Base-by-base conservation (phyloP, 2,113 vertebrate species). In the Phasianus colchicus region DNA sequence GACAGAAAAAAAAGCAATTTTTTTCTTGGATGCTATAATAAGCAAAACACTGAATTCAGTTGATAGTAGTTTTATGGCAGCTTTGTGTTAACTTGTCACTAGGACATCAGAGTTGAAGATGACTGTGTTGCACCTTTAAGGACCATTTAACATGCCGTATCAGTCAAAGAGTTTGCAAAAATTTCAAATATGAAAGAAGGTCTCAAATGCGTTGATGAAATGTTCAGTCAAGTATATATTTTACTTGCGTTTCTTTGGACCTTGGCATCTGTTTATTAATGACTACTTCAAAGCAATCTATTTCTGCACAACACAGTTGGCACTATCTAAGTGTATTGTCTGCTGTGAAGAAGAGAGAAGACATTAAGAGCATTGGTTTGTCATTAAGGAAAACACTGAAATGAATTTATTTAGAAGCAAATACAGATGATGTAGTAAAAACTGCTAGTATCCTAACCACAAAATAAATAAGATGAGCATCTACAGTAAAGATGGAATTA, bases 301-400 rank as follows among this genome's bases (percentile, higher is more conserved):
- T 92, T 96, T 95, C 89, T 94, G 86, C 88, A 90, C 69, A 85
- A 92, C 55, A 47, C 83, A 71, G 71, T 66, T 78, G 90, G 85
- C 70, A 69, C 47, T 60, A 34, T 67, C 52, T 69, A 73, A 92
- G 74, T 50, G 38, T 61, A 89, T 94, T 84, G 83, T 93, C 87
- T 76, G 9, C 60, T 83, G 58, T 48, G 73, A 89, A 77, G 64
- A 63, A 77, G 77, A 77, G 43, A 91, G 77, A 73, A 86, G 74
- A 72, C 9, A 3, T 81, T 42, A 36, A 75, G 16, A 84, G 27
- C 45, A 54, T 78, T 60, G 54, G 43, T 83, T 91, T 89, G 75
- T 75, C 85, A 82, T 87, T 94, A 63, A 70, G 40, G 77, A 64
- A 93, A 93, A 75, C 0, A 1, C 20, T 71, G 40, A 83, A 88